These are phyloP conservation scores for Clarias pachynema DNA, from an alignment of 2,797 vertebrate genomes.

Conservation along the genomic window DNA sequence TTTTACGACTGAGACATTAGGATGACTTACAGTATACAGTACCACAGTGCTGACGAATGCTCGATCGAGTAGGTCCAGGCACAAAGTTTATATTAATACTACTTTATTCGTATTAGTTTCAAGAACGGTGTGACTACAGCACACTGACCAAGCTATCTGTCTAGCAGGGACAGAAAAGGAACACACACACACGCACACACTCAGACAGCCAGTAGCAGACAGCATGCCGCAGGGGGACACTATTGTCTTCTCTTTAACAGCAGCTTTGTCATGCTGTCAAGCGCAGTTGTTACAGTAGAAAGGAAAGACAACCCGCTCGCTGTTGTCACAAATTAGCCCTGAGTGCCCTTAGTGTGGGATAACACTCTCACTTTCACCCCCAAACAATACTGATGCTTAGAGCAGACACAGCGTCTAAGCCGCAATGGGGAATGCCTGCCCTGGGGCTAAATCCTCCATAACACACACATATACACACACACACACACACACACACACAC, in stretches of 20 bases:
- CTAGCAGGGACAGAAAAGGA: neutral
- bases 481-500: slow-evolving; percentile 18
- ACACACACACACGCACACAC: neutral
- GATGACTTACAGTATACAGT: neutral
- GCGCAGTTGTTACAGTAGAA: slow-evolving; percentile 49
- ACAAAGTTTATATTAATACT: neutral
- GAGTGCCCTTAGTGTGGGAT: slow-evolving; percentile 33
- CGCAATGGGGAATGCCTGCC: slow-evolving; percentile 9
- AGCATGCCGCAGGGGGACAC: slow-evolving; percentile 25
- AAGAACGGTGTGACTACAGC: slow-evolving; percentile 2
- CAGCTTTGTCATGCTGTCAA: slow-evolving; percentile 57
- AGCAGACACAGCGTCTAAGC: slow-evolving; percentile 17
- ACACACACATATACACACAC: slow-evolving; percentile 9
- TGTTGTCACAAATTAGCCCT: slow-evolving; percentile 47
- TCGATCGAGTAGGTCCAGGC: neutral
- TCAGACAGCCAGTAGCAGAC: slow-evolving; percentile 30
- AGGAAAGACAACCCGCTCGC: slow-evolving; percentile 36
- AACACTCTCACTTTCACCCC: slow-evolving; percentile 43
- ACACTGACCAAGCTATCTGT: neutral
- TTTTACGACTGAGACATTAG: neutral
- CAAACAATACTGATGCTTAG: slow-evolving; percentile 22
- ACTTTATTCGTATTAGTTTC: no score
- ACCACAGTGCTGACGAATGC: neutral
- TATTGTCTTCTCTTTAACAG: slow-evolving; percentile 52
- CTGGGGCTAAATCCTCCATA: slow-evolving; percentile 15